Percentiles rank a stretch among this genome's conserved stretches.
Evolutionary conservation across 2,888 invertebrate genomes (phyloP).

Genomic region (Nycteola revayana): DNA sequence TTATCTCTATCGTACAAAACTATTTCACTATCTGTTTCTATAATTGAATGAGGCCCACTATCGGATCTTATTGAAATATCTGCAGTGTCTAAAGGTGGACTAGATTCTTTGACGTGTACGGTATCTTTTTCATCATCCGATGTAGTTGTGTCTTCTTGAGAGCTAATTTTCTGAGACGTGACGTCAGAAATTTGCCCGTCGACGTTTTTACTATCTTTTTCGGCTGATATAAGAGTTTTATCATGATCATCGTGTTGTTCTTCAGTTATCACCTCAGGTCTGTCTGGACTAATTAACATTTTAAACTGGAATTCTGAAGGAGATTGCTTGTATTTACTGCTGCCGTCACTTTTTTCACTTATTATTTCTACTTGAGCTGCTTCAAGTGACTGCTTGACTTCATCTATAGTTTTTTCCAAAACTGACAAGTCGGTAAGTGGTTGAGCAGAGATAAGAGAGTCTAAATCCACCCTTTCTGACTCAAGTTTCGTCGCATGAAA

Average conservation of each 20-base stretch:
- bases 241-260: constrained; percentile 76
- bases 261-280: constrained; percentile 82
- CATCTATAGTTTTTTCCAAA: constrained; percentile 86
- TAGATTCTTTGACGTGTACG: constrained; percentile 65
- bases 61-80: constrained; percentile 72
- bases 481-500: constrained; percentile 80
- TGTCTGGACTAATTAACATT: constrained; percentile 77
- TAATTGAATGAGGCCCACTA: constrained; percentile 76
- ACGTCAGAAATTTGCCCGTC: constrained; percentile 71
- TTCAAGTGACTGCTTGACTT: constrained; percentile 87
- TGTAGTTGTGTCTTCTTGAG: constrained; percentile 68
- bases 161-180: constrained; percentile 61
- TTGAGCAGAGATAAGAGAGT: constrained; percentile 75
- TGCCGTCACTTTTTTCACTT: constrained; percentile 84
- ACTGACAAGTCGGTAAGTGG: constrained; percentile 78
- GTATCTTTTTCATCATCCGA: constrained; percentile 82
- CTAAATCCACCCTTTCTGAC: constrained; percentile 73
- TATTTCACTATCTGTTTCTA: constrained; percentile 76
- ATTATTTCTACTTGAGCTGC: constrained; percentile 87
- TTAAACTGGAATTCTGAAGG: constrained; percentile 89
- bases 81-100: constrained; percentile 62
- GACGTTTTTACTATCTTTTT: constrained; percentile 43
- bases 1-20: constrained; percentile 67
- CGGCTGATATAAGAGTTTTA: constrained; percentile 40
- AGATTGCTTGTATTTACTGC: constrained; percentile 86